phyloP scores from a whole-genome alignment of 2,888 invertebrate species.

The Lochmaea capreae region DNA sequence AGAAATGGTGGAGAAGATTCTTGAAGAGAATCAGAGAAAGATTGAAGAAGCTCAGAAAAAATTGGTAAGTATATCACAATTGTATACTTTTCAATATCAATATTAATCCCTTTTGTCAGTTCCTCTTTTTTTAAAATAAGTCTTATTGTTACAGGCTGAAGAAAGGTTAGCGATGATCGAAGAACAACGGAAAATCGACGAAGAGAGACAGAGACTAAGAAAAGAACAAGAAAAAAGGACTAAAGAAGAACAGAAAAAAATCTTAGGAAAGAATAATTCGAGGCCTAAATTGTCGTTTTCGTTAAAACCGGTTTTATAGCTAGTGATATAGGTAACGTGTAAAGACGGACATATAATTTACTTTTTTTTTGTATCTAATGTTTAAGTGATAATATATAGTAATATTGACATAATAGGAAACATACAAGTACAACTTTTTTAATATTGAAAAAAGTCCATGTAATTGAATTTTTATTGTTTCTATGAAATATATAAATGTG shows the following conservation, averaged over 20 bases:
- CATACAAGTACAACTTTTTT: slow-evolving; percentile 19
- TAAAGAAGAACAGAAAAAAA: slow-evolving; percentile 96
- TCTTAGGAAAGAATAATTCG: slow-evolving; percentile 96
- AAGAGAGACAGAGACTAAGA: slow-evolving; percentile 91
- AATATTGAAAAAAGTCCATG: neutral
- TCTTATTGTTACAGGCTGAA: slow-evolving; percentile 79
- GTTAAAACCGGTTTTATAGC: slow-evolving; percentile 74
- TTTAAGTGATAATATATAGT: slow-evolving; percentile 26
- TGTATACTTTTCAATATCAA: too few species aligned
- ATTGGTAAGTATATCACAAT: slow-evolving; percentile 76
- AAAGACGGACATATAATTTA: slow-evolving; percentile 16
- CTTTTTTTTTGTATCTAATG: slow-evolving; percentile 18
- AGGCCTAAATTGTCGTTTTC: slow-evolving; percentile 95
- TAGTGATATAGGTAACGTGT: slow-evolving; percentile 40
- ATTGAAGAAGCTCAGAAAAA: slow-evolving; percentile 97
- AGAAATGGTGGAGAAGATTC: slow-evolving; percentile 94
- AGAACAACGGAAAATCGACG: slow-evolving; percentile 95
- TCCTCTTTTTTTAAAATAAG: slow-evolving; percentile 1
- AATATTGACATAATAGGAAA: neutral
- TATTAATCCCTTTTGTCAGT: too few species aligned
- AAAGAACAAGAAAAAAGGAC: slow-evolving; percentile 93
- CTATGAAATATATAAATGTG: slow-evolving; percentile 25
- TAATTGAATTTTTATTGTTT: slow-evolving; percentile 28
- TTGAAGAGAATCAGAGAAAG: slow-evolving; percentile 97
- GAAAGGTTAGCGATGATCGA: slow-evolving; percentile 96